These are phyloP conservation scores for Goniozus legneri DNA, from an alignment of 1,140 invertebrate genomes.

Conservation along the genomic window DNA sequence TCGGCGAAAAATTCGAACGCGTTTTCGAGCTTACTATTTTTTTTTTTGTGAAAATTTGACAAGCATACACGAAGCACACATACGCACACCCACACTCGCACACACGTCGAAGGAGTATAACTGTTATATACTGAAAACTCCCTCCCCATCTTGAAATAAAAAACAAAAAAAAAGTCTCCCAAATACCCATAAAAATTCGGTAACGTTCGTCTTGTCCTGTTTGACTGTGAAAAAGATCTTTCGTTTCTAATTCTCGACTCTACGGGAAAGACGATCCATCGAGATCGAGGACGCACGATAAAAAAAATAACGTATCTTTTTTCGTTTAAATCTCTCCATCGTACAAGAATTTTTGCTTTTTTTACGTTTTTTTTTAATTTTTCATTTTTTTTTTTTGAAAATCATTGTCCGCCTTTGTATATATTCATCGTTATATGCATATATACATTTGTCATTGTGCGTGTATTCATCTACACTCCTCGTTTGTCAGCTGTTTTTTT, in stretches of 20 bases:
- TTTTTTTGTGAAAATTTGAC: too few relatives aligned
- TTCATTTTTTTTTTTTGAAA: neutral
- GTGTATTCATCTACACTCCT: neutral
- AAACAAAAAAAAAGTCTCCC: too few relatives aligned
- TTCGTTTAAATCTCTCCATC: conserved; percentile 17
- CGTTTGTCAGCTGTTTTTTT: too few relatives aligned
- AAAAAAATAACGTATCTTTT: conserved; percentile 25
- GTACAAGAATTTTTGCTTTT: conserved; percentile 6
- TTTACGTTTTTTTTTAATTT: neutral
- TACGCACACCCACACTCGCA: conserved; percentile 11
- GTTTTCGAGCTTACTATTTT: too few relatives aligned
- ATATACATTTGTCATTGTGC: neutral
- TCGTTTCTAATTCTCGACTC: conserved; percentile 13
- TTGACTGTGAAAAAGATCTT: too few relatives aligned
- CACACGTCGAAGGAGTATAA: neutral
- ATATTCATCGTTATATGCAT: neutral
- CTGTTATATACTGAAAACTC: neutral
- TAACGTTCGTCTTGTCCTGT: conserved; percentile 17
- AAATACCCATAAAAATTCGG: conserved; percentile 7
- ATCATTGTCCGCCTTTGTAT: neutral
- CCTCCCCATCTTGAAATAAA: neutral
- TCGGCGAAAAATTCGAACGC: too few relatives aligned
- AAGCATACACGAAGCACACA: conserved; percentile 4
- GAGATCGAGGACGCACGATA: conserved; percentile 37
- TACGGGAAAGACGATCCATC: conserved; percentile 31